phyloP scores from a whole-genome alignment of 2,113 vertebrate genomes.

The Lota lota region DNA sequence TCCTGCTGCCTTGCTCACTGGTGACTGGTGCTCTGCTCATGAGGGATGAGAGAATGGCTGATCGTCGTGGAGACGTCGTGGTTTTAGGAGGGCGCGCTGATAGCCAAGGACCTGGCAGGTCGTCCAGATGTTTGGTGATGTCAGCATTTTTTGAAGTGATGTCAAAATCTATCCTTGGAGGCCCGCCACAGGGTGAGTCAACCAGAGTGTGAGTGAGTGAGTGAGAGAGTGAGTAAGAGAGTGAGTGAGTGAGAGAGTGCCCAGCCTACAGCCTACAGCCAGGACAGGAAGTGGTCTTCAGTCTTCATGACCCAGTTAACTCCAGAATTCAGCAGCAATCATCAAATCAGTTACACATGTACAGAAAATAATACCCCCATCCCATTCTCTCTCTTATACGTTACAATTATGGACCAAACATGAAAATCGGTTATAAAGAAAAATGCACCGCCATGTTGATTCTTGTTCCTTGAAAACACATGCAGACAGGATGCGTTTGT shows the following conservation, averaged over 20 bases:
- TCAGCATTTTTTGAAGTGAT: slow-evolving; percentile 18
- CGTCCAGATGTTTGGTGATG: slow-evolving; percentile 12
- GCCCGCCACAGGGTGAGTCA: background rate
- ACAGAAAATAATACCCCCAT: too few relatives aligned
- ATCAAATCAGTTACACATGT: too few relatives aligned
- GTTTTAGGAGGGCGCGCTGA: slow-evolving; percentile 7
- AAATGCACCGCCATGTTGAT: too few relatives aligned
- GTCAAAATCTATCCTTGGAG: background rate
- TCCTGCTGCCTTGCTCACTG: background rate
- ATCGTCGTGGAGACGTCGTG: background rate
- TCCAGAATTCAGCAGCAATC: too few relatives aligned
- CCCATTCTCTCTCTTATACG: too few relatives aligned
- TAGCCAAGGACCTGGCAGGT: slow-evolving; percentile 10
- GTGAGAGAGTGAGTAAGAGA: slow-evolving; percentile 19
- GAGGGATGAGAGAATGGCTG: background rate
- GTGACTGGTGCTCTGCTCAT: background rate
- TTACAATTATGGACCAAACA: too few relatives aligned
- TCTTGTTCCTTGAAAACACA: too few relatives aligned
- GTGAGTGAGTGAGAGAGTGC: slow-evolving; percentile 9
- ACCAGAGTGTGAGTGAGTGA: slow-evolving; percentile 5
- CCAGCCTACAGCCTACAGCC: too few relatives aligned
- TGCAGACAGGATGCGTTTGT: too few relatives aligned
- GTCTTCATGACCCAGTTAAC: too few relatives aligned
- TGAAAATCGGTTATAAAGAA: too few relatives aligned
- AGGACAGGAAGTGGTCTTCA: too few relatives aligned